Evolutionary conservation across 2,888 invertebrate genomes (phyloP), one percentile per base, ranked within the genome.

Genomic region (Pyrrhia umbra): DNA sequence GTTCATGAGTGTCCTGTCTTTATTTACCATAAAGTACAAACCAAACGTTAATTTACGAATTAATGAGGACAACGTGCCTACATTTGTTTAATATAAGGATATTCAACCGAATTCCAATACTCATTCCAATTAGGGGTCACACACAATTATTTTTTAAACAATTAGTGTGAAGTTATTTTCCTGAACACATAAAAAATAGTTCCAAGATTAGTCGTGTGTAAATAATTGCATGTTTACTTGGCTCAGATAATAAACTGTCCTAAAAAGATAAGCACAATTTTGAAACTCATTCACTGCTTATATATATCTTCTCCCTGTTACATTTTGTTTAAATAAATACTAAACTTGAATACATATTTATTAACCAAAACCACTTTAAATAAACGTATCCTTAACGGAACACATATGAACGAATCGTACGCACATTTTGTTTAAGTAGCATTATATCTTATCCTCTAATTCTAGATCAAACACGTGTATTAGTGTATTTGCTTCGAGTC

Each of bases 181-280:
- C 13, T 16, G 6, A 13, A n/a, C 15, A 37, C 18, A 59, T 37
- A 34, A 42, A 50, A 25, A 65, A 34, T 5, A 2, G 6, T 34
- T 34, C n/a, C 5, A n/a, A 34, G 34, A n/a, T 4, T n/a, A 34
- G 34, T 34, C 15, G 47, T 43, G 20, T 23, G 42, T 61, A 25
- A 34, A n/a, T 43, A 54, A 52, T 42, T 64, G 40, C 43, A 46
- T 61, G 62, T 76, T 74, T 67, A 74, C 60, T 52, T 68, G 16
- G 66, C 57, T 66, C 40, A 68, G 84, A 85, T 83, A 83, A 69
- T 74, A 75, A 68, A 60, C 46, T 82, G 84, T 63, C 81, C 85
- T 77, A 82, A 74, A 81, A 80, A 86, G 86, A 87, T 87, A 86
- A 82, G 76, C 55, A 49, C n/a, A 50, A 63, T 66, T 75, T 63